Evolutionary conservation across 2,113 vertebrate genomes (phyloP), one percentile per base, ranked within the genome.

Genomic region (Poecile atricapillus): DNA sequence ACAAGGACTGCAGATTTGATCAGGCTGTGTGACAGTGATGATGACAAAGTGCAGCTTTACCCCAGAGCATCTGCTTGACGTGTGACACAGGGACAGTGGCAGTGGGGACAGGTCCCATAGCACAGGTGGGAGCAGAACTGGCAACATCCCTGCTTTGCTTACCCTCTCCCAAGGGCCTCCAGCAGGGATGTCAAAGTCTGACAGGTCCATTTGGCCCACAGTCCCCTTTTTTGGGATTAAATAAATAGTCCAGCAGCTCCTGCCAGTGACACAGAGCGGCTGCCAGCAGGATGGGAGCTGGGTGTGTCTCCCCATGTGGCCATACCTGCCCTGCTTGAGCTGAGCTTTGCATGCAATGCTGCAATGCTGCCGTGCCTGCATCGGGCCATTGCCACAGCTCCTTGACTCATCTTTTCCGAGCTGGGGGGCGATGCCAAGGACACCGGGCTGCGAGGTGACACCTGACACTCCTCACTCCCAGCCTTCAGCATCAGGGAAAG

Each of bases 11-110:
- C 46, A 78, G 50, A 15, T 19, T 21, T 53, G 86, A 37, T 7
- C 0, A 0, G 31, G 31, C 55, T 60, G 23, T 23, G 37, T 2
- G 7, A 39, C 0, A 3, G 0, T 17, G 53, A 27, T 1, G 1
- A 24, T 50, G 35, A 20, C 20, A 39, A 81, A 90, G 74, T 9
- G 78, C n/a, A 74, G 0, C 39, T 87, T 62, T 52, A 62, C 10
- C 64, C 64, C 83, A 70, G 37, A 82, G 58, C 47, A 49, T 39
- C 89, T 62, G 35, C 31, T 9, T 39, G 64, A 44, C 31, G 31
- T 53, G 43, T 70, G 74, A 44, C 74, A 30, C 0, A 0, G 37
- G 19, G 50, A 7, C 47, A 37, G 15, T 13, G 27, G 15, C 37
- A 16, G 2, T 0, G 4, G 22, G 56, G 43, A 70, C 65, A 49